These are phyloP conservation scores for Polypedilum pembai DNA, from an alignment of 1,140 invertebrate species.

Conservation along the genomic window DNA sequence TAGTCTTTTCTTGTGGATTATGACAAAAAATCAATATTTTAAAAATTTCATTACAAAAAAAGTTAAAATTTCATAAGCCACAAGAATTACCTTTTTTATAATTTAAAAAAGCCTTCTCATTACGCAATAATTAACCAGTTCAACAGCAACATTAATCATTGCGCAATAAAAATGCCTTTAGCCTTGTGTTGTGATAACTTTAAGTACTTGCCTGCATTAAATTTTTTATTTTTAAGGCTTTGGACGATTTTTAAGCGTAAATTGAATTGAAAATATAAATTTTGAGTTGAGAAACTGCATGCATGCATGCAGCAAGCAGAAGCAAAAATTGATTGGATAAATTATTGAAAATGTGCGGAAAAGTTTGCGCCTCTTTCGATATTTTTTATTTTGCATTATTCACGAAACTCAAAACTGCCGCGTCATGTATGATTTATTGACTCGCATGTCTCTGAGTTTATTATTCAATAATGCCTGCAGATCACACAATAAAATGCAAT, in stretches of 20 bases:
- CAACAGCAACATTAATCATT: not conserved
- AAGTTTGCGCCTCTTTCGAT: too few species aligned
- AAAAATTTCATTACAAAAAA: too few species aligned
- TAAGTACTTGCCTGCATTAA: not conserved
- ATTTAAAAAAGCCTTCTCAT: not conserved
- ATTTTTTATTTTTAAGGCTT: too few species aligned
- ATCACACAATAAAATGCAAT: not conserved
- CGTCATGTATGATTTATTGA: constrained; percentile 6
- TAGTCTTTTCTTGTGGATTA: too few species aligned
- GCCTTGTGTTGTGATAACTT: not conserved
- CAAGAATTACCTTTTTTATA: not conserved
- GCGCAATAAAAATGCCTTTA: constrained; percentile 11
- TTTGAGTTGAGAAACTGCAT: too few species aligned
- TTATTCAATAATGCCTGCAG: not conserved
- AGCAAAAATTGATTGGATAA: constrained; percentile 25
- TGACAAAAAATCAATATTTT: too few species aligned
- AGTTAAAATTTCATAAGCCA: not conserved
- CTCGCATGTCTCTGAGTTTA: not conserved
- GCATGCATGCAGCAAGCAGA: too few species aligned
- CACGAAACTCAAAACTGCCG: not conserved
- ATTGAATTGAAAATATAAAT: too few species aligned
- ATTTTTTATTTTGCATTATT: too few species aligned
- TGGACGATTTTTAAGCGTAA: too few species aligned
- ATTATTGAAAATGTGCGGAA: constrained; percentile 10
- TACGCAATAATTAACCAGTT: constrained; percentile 18